These are phyloP conservation scores for Catharus ustulatus DNA, from an alignment of 2,797 vertebrate species.

Conservation along the genomic window DNA sequence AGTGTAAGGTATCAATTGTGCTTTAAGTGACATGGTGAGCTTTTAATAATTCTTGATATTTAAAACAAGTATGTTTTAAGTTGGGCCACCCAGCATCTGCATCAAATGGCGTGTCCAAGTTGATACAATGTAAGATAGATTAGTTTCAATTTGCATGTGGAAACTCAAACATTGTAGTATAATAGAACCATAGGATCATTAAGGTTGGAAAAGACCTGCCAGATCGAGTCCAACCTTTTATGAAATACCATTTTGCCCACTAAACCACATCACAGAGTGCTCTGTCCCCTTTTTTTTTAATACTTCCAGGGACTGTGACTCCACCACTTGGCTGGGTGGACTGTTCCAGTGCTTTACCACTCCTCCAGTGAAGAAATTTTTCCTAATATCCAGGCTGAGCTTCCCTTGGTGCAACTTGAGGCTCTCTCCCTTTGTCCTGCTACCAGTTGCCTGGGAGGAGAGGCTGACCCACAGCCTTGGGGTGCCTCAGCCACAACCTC, in stretches of 20 bases:
- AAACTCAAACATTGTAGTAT: neutral
- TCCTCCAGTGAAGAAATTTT: neutral
- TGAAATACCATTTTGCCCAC: accelerated
- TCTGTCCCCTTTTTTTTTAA: neutral
- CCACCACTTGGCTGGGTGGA: neutral
- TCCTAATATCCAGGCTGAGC: neutral
- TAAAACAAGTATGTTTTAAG: neutral
- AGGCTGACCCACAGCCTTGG: neutral
- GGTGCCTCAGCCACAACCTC: neutral
- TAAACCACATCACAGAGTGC: neutral
- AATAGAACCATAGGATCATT: neutral
- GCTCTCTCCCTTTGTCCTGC: neutral
- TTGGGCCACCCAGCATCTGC: neutral
- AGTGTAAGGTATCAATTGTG: neutral
- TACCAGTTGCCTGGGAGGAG: accelerated
- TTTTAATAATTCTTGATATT: neutral
- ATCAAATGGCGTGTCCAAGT: neutral
- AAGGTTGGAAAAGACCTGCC: neutral
- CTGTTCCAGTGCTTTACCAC: neutral
- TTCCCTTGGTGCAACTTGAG: neutral
- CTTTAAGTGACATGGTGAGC: neutral
- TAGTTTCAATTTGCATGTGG: accelerated
- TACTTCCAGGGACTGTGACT: neutral
- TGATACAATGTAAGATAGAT: accelerated
- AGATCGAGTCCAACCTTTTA: accelerated